Evolutionary conservation across 2,888 invertebrate genomes (phyloP), one percentile per base, ranked within the genome.

Genomic region (Hermaeophaga mercurialis): DNA sequence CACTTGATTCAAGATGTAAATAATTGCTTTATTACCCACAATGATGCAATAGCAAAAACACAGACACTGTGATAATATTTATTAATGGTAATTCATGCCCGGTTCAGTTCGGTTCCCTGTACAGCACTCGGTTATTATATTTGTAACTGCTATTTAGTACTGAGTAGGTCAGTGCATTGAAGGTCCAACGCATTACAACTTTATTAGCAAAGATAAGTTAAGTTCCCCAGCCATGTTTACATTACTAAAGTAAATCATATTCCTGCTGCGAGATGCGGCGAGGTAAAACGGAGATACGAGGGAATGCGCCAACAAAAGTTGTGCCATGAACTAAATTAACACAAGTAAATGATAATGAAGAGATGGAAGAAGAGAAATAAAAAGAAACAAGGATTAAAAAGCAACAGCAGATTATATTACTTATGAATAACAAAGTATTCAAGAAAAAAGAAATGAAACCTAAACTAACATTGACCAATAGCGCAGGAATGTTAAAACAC

Each of bases 91-190:
- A 39, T 39, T 39, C 39, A 19, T 39, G 19, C 19, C n/a, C n/a
- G n/a, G n/a, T n/a, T n/a, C 39, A 39, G 39, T 39, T 39, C 39
- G 19, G 39, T 39, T 39, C 39, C 39, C 39, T 39, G 39, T 19
- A 39, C 39, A 39, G 39, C 18, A 54, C 46, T 39, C 46, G 39
- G 54, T 46, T 19, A 46, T 46, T 38, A 46, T 19, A 46, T 38
- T 28, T 46, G 43, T 52, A 52, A 52, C 46, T 36, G 34, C 47
- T 44, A 55, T 44, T 55, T 55, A 48, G 41, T 41, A 43, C 41
- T 34, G 54, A 55, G 49, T 55, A 49, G 55, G 55, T 55, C 55
- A 55, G 48, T 55, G 49, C 36, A 55, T 55, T 49, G 44, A 43
- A 55, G 49, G 49, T 41, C 55, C 33, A 36, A 49, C 18, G 36